phyloP scores from a whole-genome alignment of 1,140 invertebrate species.

The Platyscapa corneri region DNA sequence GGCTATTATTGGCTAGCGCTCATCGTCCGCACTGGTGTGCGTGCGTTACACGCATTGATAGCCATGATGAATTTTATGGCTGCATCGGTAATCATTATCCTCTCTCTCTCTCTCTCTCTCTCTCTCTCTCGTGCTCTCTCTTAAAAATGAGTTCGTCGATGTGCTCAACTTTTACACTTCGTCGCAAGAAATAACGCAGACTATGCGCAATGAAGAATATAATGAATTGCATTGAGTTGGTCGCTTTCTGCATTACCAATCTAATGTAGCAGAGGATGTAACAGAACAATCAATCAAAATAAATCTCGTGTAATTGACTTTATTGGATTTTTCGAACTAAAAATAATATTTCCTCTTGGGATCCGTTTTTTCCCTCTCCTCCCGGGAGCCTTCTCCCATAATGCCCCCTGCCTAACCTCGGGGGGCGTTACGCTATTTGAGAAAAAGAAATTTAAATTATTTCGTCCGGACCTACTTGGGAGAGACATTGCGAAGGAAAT shows the following conservation, averaged over 20 bases:
- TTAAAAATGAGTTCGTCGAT: no score
- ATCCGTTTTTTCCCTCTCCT: neutral
- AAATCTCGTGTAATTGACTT: neutral
- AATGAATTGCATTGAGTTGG: neutral
- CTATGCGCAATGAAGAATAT: neutral
- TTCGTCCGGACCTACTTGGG: neutral
- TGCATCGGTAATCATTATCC: no score
- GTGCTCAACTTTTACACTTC: neutral
- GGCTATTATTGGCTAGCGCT: neutral
- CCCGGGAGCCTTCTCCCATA: neutral
- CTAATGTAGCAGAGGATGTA: neutral
- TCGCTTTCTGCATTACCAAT: neutral
- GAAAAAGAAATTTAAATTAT: neutral
- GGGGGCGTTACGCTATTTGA: neutral
- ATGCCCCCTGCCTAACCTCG: no score
- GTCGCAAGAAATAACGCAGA: neutral
- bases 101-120: no score
- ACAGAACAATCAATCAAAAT: neutral
- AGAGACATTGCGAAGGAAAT: neutral
- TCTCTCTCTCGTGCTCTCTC: no score
- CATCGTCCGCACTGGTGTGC: no score
- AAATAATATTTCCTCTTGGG: conserved; percentile 11
- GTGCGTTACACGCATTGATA: no score
- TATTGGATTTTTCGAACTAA: neutral
- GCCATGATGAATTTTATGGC: no score